Percentiles rank a stretch among this genome's conserved stretches.
These are phyloP conservation scores for Girardinichthys multiradiatus DNA, from an alignment of 2,113 vertebrate species.

Conservation along the genomic window DNA sequence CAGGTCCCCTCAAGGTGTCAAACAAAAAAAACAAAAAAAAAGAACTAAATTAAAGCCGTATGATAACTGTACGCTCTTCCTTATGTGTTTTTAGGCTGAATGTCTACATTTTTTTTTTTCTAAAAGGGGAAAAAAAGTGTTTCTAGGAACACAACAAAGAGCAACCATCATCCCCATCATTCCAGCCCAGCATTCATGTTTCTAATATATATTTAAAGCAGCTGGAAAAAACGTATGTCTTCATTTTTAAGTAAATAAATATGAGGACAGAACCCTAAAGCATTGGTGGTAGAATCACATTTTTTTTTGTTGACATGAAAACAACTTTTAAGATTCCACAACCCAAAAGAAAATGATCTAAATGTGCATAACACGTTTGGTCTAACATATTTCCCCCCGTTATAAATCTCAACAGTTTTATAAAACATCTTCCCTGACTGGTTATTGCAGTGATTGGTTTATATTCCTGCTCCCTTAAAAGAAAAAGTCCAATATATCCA, in stretches of 20 bases:
- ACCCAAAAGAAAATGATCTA: slow-evolving; percentile 11
- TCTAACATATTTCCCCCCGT: slow-evolving; percentile 28
- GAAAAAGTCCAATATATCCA: slow-evolving; percentile 32
- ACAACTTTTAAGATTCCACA: slow-evolving; percentile 32
- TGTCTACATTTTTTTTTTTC: background rate
- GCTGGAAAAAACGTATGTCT: background rate
- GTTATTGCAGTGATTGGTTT: slow-evolving; percentile 59
- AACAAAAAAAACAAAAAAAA: slow-evolving; percentile 16
- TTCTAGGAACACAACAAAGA: background rate
- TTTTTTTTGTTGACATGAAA: no score
- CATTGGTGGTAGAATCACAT: slow-evolving; percentile 31
- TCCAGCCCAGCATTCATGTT: background rate
- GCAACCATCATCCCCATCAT: background rate
- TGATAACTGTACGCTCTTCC: slow-evolving; percentile 19
- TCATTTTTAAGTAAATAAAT: slow-evolving; percentile 18
- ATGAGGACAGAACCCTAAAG: slow-evolving; percentile 24
- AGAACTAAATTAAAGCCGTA: slow-evolving; percentile 55
- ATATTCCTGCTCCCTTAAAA: slow-evolving; percentile 49
- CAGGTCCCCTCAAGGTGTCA: slow-evolving; percentile 17
- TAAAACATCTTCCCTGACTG: background rate
- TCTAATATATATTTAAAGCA: slow-evolving; percentile 17
- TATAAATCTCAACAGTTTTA: slow-evolving; percentile 36
- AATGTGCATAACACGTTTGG: slow-evolving; percentile 24
- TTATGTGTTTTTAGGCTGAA: slow-evolving; percentile 2
- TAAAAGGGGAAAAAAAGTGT: no score